These are phyloP conservation scores for Caenorhabditis tropicalis DNA, from an alignment of 1,140 invertebrate species.

Conservation along the genomic window DNA sequence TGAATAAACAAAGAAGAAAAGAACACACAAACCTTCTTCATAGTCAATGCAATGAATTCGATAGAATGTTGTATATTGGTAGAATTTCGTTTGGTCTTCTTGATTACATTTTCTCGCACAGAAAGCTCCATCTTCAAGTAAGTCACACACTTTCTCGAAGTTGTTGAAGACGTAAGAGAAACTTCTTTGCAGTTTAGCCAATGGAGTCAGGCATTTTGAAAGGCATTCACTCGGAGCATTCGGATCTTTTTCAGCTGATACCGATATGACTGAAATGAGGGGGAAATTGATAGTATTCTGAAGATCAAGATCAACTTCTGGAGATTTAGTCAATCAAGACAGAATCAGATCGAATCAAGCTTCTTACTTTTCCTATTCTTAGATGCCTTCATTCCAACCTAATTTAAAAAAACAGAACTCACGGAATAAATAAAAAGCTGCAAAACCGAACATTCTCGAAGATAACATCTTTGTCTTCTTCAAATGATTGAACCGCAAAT, in stretches of 20 bases:
- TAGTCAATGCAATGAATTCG: slow-evolving; percentile 67
- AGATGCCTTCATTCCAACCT: too few species aligned
- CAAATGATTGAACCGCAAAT: slow-evolving; percentile 33
- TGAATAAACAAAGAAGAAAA: background rate
- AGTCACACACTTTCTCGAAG: slow-evolving; percentile 61
- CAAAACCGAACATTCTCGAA: background rate
- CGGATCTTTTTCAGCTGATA: background rate
- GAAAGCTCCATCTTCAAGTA: slow-evolving; percentile 61
- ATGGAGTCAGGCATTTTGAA: slow-evolving; percentile 42
- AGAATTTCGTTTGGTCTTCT: slow-evolving; percentile 61
- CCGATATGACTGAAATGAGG: background rate
- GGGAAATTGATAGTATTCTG: too few species aligned
- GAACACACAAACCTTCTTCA: slow-evolving; percentile 61
- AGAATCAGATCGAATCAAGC: too few species aligned
- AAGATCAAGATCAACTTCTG: too few species aligned
- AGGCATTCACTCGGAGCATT: slow-evolving; percentile 48
- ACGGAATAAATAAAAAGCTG: background rate
- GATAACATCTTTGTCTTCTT: background rate
- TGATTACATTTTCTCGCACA: slow-evolving; percentile 61
- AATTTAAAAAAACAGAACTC: background rate
- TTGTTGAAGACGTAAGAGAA: slow-evolving; percentile 54
- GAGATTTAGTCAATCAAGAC: too few species aligned
- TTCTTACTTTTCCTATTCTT: too few species aligned
- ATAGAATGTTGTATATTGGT: slow-evolving; percentile 69
- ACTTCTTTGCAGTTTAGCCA: slow-evolving; percentile 53